A percentile compares a stretch with the other conserved stretches of the same genome.
Conservation (phyloP, 2,797 vertebrate species). For the Mionectes olivaceus region DNA sequence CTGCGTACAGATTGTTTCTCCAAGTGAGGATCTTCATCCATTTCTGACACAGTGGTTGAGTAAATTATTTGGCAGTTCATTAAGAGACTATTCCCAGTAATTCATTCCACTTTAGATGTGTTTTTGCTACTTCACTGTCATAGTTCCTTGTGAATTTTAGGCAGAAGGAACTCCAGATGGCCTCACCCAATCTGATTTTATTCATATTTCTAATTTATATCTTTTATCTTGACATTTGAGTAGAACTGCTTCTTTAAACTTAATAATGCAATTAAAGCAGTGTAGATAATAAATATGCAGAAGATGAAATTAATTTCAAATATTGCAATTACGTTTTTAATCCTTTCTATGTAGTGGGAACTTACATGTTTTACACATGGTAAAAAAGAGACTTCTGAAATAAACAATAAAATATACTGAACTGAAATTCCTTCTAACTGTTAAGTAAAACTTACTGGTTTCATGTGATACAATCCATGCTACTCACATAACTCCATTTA, state of each 20-base stretch:
- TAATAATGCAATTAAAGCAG: constrained; percentile 26
- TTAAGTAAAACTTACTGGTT: not conserved
- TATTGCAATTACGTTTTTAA: not conserved
- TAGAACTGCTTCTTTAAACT: constrained; percentile 6
- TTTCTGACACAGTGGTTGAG: not conserved
- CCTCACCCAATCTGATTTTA: constrained; percentile 19
- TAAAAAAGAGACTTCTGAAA: not conserved
- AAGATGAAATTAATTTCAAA: not conserved
- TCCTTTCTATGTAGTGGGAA: not conserved
- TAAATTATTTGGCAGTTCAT: not conserved
- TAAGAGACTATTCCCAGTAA: not conserved
- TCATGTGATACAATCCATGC: not conserved
- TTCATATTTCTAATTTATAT: not conserved
- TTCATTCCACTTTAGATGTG: not conserved
- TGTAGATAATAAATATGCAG: not conserved
- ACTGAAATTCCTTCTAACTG: not conserved
- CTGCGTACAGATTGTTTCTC: not conserved
- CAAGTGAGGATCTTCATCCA: not conserved
- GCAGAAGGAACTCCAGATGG: constrained; percentile 57
- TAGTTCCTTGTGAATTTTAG: not conserved
- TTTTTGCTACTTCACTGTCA: not conserved
- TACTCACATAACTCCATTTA: not conserved
- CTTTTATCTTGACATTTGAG: constrained; percentile 31
- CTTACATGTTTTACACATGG: not conserved
- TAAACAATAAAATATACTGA: not conserved